phyloP scores from a whole-genome alignment of 1,140 invertebrate species.

The Acromyrmex charruanus region DNA sequence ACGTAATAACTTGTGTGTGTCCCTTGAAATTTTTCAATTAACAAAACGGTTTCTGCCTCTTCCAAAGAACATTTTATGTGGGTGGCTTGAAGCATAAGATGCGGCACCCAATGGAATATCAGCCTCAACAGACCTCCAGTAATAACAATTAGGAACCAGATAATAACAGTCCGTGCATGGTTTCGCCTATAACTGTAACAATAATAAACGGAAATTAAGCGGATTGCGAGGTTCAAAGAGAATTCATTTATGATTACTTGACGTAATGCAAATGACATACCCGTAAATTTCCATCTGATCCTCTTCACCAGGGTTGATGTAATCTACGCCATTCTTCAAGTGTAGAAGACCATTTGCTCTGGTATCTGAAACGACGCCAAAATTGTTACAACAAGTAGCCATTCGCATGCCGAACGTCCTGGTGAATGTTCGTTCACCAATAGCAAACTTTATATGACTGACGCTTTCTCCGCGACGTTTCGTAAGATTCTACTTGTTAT shows the following conservation, averaged over 20 bases:
- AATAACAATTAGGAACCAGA: slow-evolving; percentile 88
- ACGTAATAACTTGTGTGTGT: slow-evolving; percentile 87
- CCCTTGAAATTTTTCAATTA: slow-evolving; percentile 88
- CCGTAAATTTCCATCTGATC: slow-evolving; percentile 90
- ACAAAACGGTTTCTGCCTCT: slow-evolving; percentile 88
- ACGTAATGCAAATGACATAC: slow-evolving; percentile 68
- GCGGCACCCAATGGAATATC: slow-evolving; percentile 90
- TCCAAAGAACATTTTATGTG: slow-evolving; percentile 87
- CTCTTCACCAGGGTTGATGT: slow-evolving; percentile 89
- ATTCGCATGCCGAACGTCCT: background rate
- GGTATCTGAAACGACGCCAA: slow-evolving; percentile 80
- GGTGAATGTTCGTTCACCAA: slow-evolving; percentile 33
- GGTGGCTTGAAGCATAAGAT: slow-evolving; percentile 88
- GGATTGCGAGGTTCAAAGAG: background rate
- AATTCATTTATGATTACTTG: background rate
- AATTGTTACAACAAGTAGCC: background rate
- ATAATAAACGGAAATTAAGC: background rate
- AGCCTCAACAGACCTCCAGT: slow-evolving; percentile 89
- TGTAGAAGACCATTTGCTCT: slow-evolving; percentile 82
- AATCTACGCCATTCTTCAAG: slow-evolving; percentile 86
- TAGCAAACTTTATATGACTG: background rate
- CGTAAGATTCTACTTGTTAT: slow-evolving; percentile 6
- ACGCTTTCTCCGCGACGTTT: slow-evolving; percentile 33
- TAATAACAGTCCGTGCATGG: slow-evolving; percentile 84
- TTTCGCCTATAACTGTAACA: slow-evolving; percentile 87